Evolutionary conservation across 37 sponge, comb jelly and placozoan species (phyloP).

Genomic region (Chondrosia reniformis): DNA sequence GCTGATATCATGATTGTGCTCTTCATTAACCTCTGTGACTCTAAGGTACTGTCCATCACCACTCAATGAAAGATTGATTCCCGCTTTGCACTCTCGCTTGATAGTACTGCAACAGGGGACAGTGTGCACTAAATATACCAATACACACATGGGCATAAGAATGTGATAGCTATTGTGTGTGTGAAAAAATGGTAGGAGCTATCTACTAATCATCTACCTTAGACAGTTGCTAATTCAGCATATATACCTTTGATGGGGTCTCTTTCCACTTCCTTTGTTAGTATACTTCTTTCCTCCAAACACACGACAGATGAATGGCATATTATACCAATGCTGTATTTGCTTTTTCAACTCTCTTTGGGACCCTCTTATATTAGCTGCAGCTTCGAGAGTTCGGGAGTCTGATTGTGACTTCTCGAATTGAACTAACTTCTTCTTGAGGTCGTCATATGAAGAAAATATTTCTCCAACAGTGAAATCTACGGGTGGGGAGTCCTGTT

Average conservation of each 20-base stretch:
- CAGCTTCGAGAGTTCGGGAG: slow-evolving; percentile 26
- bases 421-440: not conserved
- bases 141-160: too few relatives aligned
- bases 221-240: too few relatives aligned
- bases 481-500: not conserved
- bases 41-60: not conserved
- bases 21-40: not conserved
- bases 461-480: not conserved
- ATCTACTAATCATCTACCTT: too few relatives aligned
- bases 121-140: too few relatives aligned
- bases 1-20: not conserved
- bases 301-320: slow-evolving; percentile 12
- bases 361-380: slow-evolving; percentile 18
- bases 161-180: too few relatives aligned
- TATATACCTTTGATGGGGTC: too few relatives aligned
- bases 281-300: too few relatives aligned
- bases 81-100: too few relatives aligned
- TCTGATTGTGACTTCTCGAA: slow-evolving; percentile 1
- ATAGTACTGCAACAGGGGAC: too few relatives aligned
- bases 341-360: slow-evolving; percentile 30
- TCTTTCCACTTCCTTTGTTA: too few relatives aligned
- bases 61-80: not conserved
- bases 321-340: slow-evolving; percentile 28
- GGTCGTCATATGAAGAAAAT: not conserved
- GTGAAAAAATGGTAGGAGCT: too few relatives aligned